Evolutionary conservation across 2,888 invertebrate species (phyloP).

Genomic region (Tetragonisca angustula): DNA sequence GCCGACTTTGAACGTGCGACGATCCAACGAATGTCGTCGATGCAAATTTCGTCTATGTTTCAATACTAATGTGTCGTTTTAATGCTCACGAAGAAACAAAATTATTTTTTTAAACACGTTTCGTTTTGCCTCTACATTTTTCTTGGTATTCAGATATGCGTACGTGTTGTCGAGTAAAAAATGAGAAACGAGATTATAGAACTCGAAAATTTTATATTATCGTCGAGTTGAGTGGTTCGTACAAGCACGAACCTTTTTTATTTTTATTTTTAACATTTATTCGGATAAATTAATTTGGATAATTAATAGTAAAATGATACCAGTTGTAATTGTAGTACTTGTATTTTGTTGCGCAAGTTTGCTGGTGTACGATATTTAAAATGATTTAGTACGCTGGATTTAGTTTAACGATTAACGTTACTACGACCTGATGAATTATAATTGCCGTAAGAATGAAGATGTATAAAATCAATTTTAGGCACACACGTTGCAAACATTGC

Average conservation of each 20-base stretch:
- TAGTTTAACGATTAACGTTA: constrained; percentile 17
- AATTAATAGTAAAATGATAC: not conserved
- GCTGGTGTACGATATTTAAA: constrained; percentile 10
- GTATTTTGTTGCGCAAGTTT: not conserved
- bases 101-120: not conserved
- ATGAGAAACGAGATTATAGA: not conserved
- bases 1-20: constrained; percentile 57
- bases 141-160: not conserved
- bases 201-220: not conserved
- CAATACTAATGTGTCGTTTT: constrained; percentile 19
- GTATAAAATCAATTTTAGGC: constrained; percentile 12
- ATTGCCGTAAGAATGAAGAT: not conserved
- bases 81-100: not conserved
- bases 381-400: not conserved
- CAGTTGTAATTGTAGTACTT: not conserved
- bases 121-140: not conserved
- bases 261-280: constrained; percentile 5
- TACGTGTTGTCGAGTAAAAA: not conserved
- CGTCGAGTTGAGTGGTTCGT: not conserved
- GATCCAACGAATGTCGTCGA: constrained; percentile 13
- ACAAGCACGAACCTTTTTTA: not conserved
- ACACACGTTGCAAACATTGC: not conserved
- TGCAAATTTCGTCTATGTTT: not conserved
- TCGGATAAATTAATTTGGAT: not conserved
- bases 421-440: not conserved